Evolutionary conservation across 2,113 vertebrate genomes (phyloP).

Genomic region (Pelvicachromis taeniatus): DNA sequence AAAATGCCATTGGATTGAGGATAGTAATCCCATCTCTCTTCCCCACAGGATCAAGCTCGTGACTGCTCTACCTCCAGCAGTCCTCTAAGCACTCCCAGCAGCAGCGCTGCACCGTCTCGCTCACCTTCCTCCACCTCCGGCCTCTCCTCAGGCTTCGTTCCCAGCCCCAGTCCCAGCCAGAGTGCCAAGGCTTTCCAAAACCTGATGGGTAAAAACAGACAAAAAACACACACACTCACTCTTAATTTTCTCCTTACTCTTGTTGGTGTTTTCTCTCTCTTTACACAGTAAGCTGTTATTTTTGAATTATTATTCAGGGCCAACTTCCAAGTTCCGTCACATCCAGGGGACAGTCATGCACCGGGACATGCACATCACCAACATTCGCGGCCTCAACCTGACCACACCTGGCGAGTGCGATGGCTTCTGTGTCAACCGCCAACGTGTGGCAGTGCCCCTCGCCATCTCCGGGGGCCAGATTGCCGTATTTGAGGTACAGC

Average conservation of each 20-base stretch:
- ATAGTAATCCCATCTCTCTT: background rate
- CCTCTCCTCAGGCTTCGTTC: slow-evolving; percentile 81
- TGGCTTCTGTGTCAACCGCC: slow-evolving; percentile 85
- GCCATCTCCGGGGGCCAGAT: slow-evolving; percentile 88
- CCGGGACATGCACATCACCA: slow-evolving; percentile 88
- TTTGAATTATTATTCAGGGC: slow-evolving; percentile 14
- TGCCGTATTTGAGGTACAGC: slow-evolving; percentile 83
- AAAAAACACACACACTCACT: background rate
- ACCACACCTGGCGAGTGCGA: slow-evolving; percentile 91
- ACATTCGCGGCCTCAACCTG: slow-evolving; percentile 88
- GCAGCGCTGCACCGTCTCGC: slow-evolving; percentile 73
- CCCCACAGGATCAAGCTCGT: slow-evolving; percentile 64
- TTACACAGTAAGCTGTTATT: background rate
- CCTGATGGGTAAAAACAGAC: slow-evolving; percentile 78
- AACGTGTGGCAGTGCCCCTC: slow-evolving; percentile 83
- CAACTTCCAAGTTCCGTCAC: slow-evolving; percentile 88
- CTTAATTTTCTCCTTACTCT: background rate
- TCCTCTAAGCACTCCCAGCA: slow-evolving; percentile 79
- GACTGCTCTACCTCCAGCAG: slow-evolving; percentile 80
- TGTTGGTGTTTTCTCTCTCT: background rate
- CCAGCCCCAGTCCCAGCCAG: slow-evolving; percentile 89
- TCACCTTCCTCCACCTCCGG: slow-evolving; percentile 85
- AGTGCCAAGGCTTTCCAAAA: slow-evolving; percentile 81
- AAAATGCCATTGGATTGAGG: background rate
- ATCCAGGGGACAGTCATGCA: slow-evolving; percentile 83